These are phyloP conservation scores for Melanargia galathea DNA, from an alignment of 2,888 invertebrate species.

Conservation along the genomic window DNA sequence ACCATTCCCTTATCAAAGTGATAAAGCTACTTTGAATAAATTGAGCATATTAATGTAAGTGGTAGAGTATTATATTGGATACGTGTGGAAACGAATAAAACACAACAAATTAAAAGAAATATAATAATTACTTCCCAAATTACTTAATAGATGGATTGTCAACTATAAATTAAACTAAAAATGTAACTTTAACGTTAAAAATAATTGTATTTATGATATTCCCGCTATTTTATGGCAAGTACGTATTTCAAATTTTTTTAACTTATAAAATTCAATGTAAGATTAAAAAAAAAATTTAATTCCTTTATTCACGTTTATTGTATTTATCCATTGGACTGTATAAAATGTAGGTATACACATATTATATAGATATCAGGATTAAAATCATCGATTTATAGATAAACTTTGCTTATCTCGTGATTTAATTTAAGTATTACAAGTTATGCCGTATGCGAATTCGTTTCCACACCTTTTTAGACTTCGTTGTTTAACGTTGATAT, in stretches of 20 bases:
- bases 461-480: background rate
- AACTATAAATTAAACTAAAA: no score
- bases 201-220: no score
- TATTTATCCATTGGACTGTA: background rate
- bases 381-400: slow-evolving; percentile 38
- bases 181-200: no score
- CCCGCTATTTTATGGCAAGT: no score
- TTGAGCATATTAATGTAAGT: background rate
- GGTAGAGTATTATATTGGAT: background rate
- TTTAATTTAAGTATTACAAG: background rate
- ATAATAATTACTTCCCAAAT: no score
- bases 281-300: no score
- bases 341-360: background rate
- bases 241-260: no score
- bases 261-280: no score
- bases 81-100: background rate
- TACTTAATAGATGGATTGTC: no score
- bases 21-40: slow-evolving; percentile 18
- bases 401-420: slow-evolving; percentile 25
- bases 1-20: slow-evolving; percentile 19
- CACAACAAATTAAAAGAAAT: no score
- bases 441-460: background rate
- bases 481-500: no score
- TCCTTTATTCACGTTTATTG: no score
- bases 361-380: slow-evolving; percentile 22